Conservation (phyloP, 2,797 vertebrate species). For the Parauchenoglanis ngamensis region DNA sequence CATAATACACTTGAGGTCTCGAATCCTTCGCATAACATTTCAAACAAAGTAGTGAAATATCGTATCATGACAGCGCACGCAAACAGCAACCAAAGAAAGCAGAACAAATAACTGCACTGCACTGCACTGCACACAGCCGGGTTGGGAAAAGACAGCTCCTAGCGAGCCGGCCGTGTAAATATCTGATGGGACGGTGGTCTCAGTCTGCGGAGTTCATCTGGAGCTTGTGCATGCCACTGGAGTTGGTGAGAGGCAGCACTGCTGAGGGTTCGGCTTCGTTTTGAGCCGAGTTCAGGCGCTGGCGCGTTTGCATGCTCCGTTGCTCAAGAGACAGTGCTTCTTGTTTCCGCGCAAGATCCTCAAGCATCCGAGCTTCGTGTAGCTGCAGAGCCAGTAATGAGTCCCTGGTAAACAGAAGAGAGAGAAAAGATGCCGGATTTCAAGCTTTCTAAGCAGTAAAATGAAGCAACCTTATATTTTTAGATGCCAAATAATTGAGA, state of each 20-base stretch:
- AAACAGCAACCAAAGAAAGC: background rate
- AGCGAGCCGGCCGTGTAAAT: too few relatives aligned
- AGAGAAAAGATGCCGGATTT: background rate
- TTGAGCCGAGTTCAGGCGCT: slow-evolving; percentile 53
- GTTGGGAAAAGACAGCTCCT: background rate
- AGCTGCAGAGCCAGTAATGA: slow-evolving; percentile 75
- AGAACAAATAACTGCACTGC: background rate
- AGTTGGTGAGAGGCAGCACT: slow-evolving; percentile 70
- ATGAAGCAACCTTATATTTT: background rate
- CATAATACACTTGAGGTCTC: background rate
- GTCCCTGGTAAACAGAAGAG: slow-evolving; percentile 57
- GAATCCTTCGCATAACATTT: background rate
- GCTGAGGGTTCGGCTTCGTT: slow-evolving; percentile 17
- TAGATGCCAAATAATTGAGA: background rate
- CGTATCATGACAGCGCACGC: background rate
- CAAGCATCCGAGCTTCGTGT: slow-evolving; percentile 69
- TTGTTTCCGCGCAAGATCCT: slow-evolving; percentile 72
- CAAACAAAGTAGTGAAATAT: background rate
- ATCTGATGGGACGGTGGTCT: background rate
- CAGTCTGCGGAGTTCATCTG: slow-evolving; percentile 50
- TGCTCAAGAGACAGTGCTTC: slow-evolving; percentile 74
- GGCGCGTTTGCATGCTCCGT: slow-evolving; percentile 67
- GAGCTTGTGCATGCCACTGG: slow-evolving; percentile 71
- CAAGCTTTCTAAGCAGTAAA: background rate
- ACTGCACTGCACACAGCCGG: background rate